These are phyloP conservation scores for Chrysopa pallens DNA, from an alignment of 1,140 invertebrate genomes.

Conservation along the genomic window DNA sequence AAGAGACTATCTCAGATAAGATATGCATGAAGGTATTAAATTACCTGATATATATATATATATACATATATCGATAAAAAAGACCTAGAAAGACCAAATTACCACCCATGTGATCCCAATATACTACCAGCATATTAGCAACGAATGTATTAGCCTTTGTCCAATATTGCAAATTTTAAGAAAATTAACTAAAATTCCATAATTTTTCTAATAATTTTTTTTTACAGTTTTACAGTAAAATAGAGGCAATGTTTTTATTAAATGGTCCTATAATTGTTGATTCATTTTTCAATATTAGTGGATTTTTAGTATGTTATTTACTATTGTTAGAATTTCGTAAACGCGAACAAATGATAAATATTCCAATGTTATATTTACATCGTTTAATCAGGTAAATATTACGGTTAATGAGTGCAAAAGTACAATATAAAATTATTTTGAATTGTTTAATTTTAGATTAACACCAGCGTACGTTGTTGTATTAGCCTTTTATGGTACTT, in stretches of 20 bases:
- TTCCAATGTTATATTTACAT: conserved; percentile 36
- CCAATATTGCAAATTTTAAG: too few relatives aligned
- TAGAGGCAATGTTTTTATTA: conserved; percentile 25
- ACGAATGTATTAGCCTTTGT: too few relatives aligned
- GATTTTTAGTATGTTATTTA: conserved; percentile 42
- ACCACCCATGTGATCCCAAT: too few relatives aligned
- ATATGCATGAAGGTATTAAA: too few relatives aligned
- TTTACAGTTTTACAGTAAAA: conserved; percentile 11
- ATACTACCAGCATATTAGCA: too few relatives aligned
- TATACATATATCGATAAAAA: too few relatives aligned
- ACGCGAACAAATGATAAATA: conserved; percentile 35
- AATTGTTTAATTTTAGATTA: conserved; percentile 15
- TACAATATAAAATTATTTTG: too few relatives aligned
- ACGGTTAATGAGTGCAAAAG: too few relatives aligned
- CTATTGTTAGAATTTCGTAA: conserved; percentile 46
- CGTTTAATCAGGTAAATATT: conserved; percentile 33
- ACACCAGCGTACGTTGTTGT: conserved; percentile 50
- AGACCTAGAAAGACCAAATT: too few relatives aligned
- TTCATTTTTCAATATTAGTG: conserved; percentile 48
- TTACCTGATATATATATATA: too few relatives aligned
- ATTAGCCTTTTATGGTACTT: conserved; percentile 48
- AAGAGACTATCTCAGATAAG: too few relatives aligned
- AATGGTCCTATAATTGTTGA: conserved; percentile 46
- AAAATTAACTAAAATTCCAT: too few relatives aligned
- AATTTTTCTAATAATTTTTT: background rate